These are phyloP conservation scores for Hyperopisus bebe DNA, from an alignment of 2,113 vertebrate species.

Conservation along the genomic window DNA sequence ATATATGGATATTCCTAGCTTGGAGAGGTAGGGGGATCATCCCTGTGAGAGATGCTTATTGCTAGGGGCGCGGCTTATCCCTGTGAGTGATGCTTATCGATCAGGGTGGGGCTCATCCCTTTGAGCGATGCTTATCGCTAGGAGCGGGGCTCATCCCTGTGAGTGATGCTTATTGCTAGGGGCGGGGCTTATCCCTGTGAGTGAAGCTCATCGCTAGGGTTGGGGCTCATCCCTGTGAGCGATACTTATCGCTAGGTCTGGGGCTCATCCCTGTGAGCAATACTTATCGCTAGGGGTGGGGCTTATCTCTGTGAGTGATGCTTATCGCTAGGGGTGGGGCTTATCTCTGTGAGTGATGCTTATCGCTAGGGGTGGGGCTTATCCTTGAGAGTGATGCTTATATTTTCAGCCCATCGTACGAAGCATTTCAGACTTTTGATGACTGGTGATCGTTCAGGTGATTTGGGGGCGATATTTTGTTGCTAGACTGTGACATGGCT, in stretches of 20 bases:
- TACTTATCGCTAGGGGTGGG: no score
- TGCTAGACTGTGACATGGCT: background rate
- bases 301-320: background rate
- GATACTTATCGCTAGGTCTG: background rate
- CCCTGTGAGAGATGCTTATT: background rate
- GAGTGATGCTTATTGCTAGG: background rate
- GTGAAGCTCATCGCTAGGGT: background rate
- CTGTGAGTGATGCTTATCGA: background rate
- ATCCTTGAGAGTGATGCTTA: background rate
- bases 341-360: no score
- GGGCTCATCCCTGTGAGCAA: no score
- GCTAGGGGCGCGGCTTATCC: no score
- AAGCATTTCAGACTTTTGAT: background rate
- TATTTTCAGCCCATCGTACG: background rate
- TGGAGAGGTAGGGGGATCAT: background rate
- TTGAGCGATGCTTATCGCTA: background rate
- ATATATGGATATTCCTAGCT: background rate
- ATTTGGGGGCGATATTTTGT: background rate
- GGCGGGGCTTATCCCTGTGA: no score
- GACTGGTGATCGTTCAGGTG: background rate
- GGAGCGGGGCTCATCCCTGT: background rate
- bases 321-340: background rate
- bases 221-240: background rate
- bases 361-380: no score
- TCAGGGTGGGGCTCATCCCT: background rate